phyloP scores from a whole-genome alignment of 2,888 invertebrate species.

The Cloeon dipterum region DNA sequence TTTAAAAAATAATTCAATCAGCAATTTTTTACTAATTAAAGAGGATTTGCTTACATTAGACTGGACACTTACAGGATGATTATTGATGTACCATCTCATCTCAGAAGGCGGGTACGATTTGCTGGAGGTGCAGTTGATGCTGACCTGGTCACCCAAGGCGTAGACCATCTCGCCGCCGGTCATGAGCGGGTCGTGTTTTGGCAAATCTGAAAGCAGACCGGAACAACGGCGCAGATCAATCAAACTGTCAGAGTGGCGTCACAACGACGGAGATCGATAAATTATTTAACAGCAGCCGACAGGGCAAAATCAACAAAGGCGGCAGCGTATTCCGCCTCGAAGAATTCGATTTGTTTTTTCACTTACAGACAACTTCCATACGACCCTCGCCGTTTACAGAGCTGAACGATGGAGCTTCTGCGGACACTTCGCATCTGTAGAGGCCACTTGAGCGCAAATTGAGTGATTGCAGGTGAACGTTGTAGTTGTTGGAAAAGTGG shows the following conservation, averaged over 20 bases:
- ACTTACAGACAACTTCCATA: constrained; percentile 65
- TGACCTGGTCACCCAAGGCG: constrained; percentile 46
- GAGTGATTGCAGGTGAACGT: constrained; percentile 38
- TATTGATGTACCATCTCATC: constrained; percentile 57
- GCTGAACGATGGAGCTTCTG: constrained; percentile 53
- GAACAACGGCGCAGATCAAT: background rate
- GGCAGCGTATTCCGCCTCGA: background rate
- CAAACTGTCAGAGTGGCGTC: background rate
- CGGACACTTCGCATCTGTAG: constrained; percentile 55
- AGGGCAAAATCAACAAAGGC: background rate
- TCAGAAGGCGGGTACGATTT: constrained; percentile 51
- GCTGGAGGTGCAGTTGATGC: constrained; percentile 53
- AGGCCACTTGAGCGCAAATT: constrained; percentile 45
- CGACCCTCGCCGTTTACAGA: constrained; percentile 50
- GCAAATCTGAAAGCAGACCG: constrained; percentile 27
- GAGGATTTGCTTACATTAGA: too few relatives aligned
- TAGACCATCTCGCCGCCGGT: constrained; percentile 48
- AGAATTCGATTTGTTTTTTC: constrained; percentile 3
- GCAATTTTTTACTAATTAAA: too few relatives aligned
- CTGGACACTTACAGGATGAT: constrained; percentile 46
- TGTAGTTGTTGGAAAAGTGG: constrained; percentile 40
- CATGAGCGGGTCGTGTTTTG: constrained; percentile 48
- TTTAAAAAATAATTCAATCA: too few relatives aligned
- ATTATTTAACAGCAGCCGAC: too few relatives aligned
- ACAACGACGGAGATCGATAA: background rate